These are phyloP conservation scores for Glossophaga mutica DNA, from an alignment of 2,797 vertebrate genomes.

Conservation along the genomic window DNA sequence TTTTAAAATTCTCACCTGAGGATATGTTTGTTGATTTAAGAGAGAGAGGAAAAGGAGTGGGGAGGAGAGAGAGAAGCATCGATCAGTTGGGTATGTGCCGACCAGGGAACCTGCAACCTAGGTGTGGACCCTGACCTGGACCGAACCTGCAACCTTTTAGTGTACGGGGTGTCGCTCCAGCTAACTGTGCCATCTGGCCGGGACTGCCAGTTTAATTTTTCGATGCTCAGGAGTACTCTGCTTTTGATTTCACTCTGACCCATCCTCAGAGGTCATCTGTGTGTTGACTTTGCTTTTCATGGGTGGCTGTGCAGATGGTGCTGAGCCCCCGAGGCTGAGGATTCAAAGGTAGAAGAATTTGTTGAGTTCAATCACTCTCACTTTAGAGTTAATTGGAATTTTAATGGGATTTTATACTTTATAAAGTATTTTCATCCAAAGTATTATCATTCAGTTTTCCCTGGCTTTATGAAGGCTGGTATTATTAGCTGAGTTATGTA, in stretches of 20 bases:
- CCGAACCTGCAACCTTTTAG: neutral
- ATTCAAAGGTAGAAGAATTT: neutral
- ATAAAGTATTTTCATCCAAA: neutral
- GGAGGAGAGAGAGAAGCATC: neutral
- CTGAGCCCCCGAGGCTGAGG: neutral
- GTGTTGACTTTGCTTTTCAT: neutral
- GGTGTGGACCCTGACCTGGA: neutral
- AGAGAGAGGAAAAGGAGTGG: neutral
- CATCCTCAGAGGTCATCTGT: neutral
- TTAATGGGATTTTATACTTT: neutral
- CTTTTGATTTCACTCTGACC: neutral
- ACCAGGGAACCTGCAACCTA: neutral
- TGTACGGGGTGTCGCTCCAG: neutral
- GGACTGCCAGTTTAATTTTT: neutral
- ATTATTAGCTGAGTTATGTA: neutral
- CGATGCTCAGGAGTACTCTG: neutral
- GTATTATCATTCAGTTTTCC: neutral
- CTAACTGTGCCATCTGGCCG: too few relatives aligned
- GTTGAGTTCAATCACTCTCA: neutral
- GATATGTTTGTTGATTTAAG: neutral
- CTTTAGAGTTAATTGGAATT: neutral
- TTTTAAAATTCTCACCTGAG: neutral
- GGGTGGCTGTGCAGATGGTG: neutral
- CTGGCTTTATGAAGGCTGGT: neutral
- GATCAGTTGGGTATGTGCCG: neutral